Conservation (phyloP, 35 echinoderm and acorn worm species). For the Apostichopus japonicus region DNA sequence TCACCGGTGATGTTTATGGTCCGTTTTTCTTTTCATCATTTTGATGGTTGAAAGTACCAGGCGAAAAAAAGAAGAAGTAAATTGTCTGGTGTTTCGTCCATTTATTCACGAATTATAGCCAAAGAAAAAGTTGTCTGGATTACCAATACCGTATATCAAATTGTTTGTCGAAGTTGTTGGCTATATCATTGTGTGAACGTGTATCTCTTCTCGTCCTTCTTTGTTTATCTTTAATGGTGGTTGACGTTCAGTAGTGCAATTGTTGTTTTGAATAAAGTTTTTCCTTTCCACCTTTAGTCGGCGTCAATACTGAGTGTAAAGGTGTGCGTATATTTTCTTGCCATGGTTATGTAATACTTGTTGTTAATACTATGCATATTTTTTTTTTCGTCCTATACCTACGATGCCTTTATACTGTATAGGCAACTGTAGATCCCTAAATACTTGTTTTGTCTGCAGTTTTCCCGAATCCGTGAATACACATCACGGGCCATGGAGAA, state of each 20-base stretch:
- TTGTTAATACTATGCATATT: too few relatives aligned
- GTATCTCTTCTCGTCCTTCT: neutral
- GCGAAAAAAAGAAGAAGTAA: neutral
- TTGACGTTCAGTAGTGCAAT: neutral
- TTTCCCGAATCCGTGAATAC: neutral
- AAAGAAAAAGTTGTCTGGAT: neutral
- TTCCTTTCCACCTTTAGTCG: neutral
- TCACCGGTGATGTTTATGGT: neutral
- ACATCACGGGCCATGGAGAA: neutral
- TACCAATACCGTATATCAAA: neutral
- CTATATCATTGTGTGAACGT: neutral
- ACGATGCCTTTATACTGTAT: too few relatives aligned
- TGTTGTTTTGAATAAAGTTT: neutral
- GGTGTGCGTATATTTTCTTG: neutral
- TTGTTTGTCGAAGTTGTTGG: neutral
- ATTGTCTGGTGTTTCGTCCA: neutral
- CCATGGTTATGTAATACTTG: neutral
- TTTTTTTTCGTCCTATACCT: too few relatives aligned
- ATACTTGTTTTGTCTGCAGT: too few relatives aligned
- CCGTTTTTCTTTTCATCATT: neutral
- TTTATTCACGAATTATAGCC: neutral
- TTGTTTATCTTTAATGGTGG: neutral
- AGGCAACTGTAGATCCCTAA: too few relatives aligned
- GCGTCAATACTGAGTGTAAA: neutral
- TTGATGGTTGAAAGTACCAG: neutral